phyloP scores from a whole-genome alignment of 2,888 invertebrate species.

The Arctia plantaginis region DNA sequence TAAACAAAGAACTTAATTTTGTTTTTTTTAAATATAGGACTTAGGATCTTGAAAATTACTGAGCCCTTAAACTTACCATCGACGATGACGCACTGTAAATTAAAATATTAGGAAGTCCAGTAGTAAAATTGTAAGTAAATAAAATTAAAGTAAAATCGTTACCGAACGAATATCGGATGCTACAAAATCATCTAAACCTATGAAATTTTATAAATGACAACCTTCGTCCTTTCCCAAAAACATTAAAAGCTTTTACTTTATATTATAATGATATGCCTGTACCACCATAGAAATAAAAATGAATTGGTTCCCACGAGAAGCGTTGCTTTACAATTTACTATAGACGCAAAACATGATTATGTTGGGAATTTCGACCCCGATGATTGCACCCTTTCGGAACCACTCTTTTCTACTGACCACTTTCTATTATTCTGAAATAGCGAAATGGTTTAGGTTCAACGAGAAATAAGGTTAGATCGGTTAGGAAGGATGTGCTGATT shows the following conservation, averaged over 20 bases:
- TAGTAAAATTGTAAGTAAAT: not conserved
- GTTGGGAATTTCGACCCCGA: slow-evolving; percentile 46
- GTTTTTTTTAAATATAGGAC: too few species aligned
- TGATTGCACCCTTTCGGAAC: slow-evolving; percentile 49
- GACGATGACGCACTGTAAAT: not conserved
- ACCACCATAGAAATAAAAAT: slow-evolving; percentile 44
- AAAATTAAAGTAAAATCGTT: not conserved
- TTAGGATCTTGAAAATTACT: too few species aligned
- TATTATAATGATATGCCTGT: slow-evolving; percentile 37
- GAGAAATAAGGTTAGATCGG: slow-evolving; percentile 18
- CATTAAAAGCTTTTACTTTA: slow-evolving; percentile 40
- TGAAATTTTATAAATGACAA: slow-evolving; percentile 10
- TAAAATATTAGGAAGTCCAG: not conserved
- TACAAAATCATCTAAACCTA: slow-evolving; percentile 7
- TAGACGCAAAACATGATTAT: slow-evolving; percentile 44
- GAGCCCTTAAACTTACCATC: too few species aligned
- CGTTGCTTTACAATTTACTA: slow-evolving; percentile 46
- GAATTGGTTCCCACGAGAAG: slow-evolving; percentile 38
- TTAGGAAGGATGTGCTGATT: not conserved
- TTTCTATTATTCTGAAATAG: slow-evolving; percentile 38
- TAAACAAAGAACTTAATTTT: too few species aligned
- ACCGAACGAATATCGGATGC: not conserved
- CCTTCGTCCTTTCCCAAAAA: slow-evolving; percentile 13
- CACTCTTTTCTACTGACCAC: slow-evolving; percentile 24
- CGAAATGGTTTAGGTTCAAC: slow-evolving; percentile 22